Evolutionary conservation across 2,888 invertebrate genomes (phyloP), one percentile per base, ranked within the genome.

Genomic region (Xanthia icteritia): DNA sequence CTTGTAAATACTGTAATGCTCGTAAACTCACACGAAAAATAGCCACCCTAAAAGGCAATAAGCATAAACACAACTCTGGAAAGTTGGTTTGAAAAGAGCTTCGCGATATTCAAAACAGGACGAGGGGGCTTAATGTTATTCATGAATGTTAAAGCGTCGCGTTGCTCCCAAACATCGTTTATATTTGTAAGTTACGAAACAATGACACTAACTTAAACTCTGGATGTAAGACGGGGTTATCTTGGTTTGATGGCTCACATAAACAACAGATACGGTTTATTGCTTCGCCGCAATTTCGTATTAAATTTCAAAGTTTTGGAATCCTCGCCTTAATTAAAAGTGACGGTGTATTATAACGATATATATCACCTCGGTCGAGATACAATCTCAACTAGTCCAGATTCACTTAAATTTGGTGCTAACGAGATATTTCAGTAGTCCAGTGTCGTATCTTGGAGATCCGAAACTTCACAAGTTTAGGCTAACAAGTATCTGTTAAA

Each of bases 201-300:
- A 96, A 96, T 95, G 95, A 95, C 94, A 94, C 94, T 94, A 95
- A 95, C 94, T 95, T 94, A 93, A 95, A 94, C 93, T 92, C 92
- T 94, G 93, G 94, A 94, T 95, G 94, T 93, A 94, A 94, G 93
- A 91, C 91, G 89, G 88, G 88, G 94, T 93, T 95, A 95, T 95
- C 95, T 94, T 90, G 92, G 90, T 94, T 95, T 94, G 94, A 96
- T 94, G 93, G 93, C 92, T 91, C 86, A 91, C 92, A 93, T 94
- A 95, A 95, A 95, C 94, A 95, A 92, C 92, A 92, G 92, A 92
- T 92, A 93, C 92, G 91, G 91, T 94, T 95, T 94, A 94, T 94
- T 93, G 88, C 88, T 81, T 91, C 86, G 85, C 91, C 91, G 90
- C 92, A 90, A 91, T 93, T 92, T 91, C 89, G 92, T 91, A 93